Base-by-base conservation (phyloP, 2,113 vertebrate species). In the human (Homo sapiens) region DNA sequence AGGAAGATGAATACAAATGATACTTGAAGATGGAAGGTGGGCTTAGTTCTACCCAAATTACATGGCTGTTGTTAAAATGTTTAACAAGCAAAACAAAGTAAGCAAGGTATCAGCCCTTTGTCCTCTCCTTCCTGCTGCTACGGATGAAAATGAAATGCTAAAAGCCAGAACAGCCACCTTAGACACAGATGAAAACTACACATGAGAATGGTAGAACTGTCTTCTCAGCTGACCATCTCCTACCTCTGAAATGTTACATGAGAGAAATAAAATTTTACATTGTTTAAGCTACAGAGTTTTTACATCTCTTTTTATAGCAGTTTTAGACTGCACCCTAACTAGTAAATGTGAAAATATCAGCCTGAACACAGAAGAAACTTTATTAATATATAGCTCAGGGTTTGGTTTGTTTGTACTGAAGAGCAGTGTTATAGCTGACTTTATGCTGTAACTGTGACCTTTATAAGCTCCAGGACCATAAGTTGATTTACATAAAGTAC, bases 311-410 rank as follows among this genome's bases (percentile, higher is more conserved):
- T 83, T 88, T 73, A 73, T 11, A 75, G 57, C 43, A 35, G 40
- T 64, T 83, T 93, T 68, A 68, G 66, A 80, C 17, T 80, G 32
- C 7, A 75, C 8, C 73, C 17, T 85, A 75, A 57, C 72, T 70
- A 92, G 72, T 89, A 92, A 86, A 81, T 83, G 38, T 72, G 43
- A 86, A 86, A 82, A 50, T 83, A 82, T 52, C 86, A 97, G 43
- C 38, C 20, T 72, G 27, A 93, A 94, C 66, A 94, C 12, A 76
- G 43, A 80, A 95, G 73, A 95, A 84, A 66, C n/a, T 66, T 55
- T 78, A 57, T 66, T 82, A 61, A 50, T 61, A 73, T 38, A 3
- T 23, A 76, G 48, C 64, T 93, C 64, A 89, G 43, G 13, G 61
- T 68, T 96, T 93, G 73, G 40, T 55, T 55, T 80, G 50, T n/a